A percentile compares a stretch with the other conserved stretches of the same genome.
Conservation (phyloP, 2,797 vertebrate genomes). For the Gallinago solitaria region DNA sequence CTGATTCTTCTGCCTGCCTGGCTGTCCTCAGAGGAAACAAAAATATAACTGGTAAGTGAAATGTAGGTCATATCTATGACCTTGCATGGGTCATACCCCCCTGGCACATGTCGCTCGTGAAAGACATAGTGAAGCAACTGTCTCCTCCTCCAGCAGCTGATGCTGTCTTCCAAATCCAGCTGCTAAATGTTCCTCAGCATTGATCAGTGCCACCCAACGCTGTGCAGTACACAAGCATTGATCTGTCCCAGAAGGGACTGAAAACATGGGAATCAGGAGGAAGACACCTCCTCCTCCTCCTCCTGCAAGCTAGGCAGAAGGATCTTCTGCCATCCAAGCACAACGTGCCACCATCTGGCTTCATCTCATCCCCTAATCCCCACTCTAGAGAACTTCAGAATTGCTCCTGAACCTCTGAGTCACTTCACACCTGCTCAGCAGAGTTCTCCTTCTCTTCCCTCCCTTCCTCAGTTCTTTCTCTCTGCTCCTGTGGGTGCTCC, state of each 20-base stretch:
- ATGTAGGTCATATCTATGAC: not conserved
- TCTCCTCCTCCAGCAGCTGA: not conserved
- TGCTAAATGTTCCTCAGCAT: not conserved
- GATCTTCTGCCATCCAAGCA: not conserved
- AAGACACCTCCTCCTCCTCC: not conserved
- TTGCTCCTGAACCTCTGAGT: not conserved
- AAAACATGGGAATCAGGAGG: not conserved
- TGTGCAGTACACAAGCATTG: not conserved
- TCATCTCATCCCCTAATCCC: not conserved
- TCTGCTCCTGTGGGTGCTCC: not conserved
- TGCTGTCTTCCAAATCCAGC: not conserved
- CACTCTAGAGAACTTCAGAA: not conserved
- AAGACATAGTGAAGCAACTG: not conserved
- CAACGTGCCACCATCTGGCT: not conserved
- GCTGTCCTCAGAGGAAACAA: not conserved
- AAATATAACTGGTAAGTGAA: not conserved
- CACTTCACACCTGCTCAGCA: not conserved
- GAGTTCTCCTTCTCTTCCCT: not conserved
- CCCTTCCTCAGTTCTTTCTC: not conserved
- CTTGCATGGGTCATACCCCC: not conserved
- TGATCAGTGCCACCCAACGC: not conserved
- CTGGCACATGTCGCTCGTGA: accelerated
- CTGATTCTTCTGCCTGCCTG: not conserved
- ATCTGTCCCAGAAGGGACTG: not conserved
- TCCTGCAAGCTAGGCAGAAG: not conserved